A percentile compares a stretch with the other conserved stretches of the same genome.
Evolutionary conservation across 2,797 vertebrate genomes (phyloP).

Genomic region (Microcaecilia unicolor): DNA sequence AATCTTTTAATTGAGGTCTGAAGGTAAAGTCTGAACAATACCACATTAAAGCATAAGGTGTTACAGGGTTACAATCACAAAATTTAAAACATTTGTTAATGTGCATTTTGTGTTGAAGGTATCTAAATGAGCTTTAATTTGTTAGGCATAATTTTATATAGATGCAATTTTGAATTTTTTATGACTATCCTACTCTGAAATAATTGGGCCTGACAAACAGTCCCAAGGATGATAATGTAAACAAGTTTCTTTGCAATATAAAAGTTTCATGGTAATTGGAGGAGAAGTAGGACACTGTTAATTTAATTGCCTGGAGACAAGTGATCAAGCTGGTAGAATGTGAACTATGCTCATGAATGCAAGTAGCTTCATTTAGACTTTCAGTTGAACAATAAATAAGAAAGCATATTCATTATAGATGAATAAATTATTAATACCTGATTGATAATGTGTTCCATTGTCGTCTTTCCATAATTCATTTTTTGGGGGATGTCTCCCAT

Average conservation of each 20-base stretch:
- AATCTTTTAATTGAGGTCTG: no score
- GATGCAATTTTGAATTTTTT: no score
- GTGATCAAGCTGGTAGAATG: conserved; percentile 24
- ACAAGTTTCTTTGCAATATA: conserved; percentile 12
- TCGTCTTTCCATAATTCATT: conserved; percentile 17
- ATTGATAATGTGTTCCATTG: conserved; percentile 21
- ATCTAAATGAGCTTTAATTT: no score
- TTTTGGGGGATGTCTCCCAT: conserved; percentile 20
- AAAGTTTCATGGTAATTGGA: conserved; percentile 25
- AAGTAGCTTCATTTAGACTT: conserved; percentile 29
- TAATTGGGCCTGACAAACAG: conserved; percentile 29
- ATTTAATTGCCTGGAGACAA: conserved; percentile 28
- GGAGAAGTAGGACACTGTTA: background rate
- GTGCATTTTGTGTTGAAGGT: no score
- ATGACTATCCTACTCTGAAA: conserved; percentile 15
- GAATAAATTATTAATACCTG: conserved; percentile 32
- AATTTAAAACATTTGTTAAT: no score
- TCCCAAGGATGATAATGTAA: conserved; percentile 15
- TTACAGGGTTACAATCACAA: no score
- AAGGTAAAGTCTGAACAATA: no score
- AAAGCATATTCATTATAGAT: conserved; percentile 15
- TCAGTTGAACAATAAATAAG: conserved; percentile 24
- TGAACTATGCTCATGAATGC: conserved; percentile 5
- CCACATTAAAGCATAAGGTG: no score
- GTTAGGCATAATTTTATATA: no score